A percentile compares a stretch with the other conserved stretches of the same genome.
Evolutionary conservation across 2,888 invertebrate genomes (phyloP).

Genomic region (Agrochola litura): DNA sequence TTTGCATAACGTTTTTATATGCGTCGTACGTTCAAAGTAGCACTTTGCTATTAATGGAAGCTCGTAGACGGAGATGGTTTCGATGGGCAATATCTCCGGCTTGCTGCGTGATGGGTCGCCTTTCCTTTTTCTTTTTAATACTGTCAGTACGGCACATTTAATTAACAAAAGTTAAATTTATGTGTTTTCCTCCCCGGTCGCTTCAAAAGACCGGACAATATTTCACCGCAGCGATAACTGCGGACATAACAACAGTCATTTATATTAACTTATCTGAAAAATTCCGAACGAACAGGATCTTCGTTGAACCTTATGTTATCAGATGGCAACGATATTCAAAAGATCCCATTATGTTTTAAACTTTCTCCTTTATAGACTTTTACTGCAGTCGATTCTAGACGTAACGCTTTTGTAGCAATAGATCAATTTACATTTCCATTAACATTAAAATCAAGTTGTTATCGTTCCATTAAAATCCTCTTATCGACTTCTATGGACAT

Average conservation of each 20-base stretch:
- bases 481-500: slow-evolving; percentile 43
- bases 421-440: slow-evolving; percentile 48
- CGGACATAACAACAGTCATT: slow-evolving; percentile 58
- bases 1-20: slow-evolving; percentile 45
- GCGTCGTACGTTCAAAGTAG: slow-evolving; percentile 17
- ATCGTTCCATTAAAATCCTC: slow-evolving; percentile 48
- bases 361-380: slow-evolving; percentile 36
- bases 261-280: slow-evolving; percentile 61
- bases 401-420: slow-evolving; percentile 21
- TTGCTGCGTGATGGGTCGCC: slow-evolving; percentile 31
- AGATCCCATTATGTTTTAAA: slow-evolving; percentile 48
- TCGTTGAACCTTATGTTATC: slow-evolving; percentile 53
- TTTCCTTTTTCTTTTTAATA: slow-evolving; percentile 57
- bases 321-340: slow-evolving; percentile 56
- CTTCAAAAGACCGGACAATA: slow-evolving; percentile 55
- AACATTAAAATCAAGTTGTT: slow-evolving; percentile 50
- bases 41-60: slow-evolving; percentile 38
- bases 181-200: slow-evolving; percentile 48
- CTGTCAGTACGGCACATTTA: slow-evolving; percentile 53
- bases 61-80: slow-evolving; percentile 31
- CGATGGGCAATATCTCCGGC: slow-evolving; percentile 36
- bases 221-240: slow-evolving; percentile 58
- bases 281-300: slow-evolving; percentile 53
- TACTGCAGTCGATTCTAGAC: slow-evolving; percentile 17
- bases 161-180: slow-evolving; percentile 64